Evolutionary conservation across 2,888 invertebrate genomes (phyloP), one percentile per base, ranked within the genome.

Genomic region (Brenthis daphne): DNA sequence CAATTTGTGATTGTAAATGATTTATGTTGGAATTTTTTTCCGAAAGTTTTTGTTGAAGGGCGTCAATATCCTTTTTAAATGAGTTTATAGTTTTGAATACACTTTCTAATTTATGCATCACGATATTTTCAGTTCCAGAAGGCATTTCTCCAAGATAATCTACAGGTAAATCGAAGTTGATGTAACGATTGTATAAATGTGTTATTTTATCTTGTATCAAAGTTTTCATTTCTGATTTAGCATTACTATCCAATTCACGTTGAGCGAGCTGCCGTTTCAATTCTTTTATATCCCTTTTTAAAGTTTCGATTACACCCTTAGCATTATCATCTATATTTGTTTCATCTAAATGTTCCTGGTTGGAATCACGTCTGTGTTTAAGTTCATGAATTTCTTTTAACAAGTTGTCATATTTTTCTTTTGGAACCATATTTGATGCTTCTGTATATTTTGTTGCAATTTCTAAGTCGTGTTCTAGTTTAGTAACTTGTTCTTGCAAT

Each of bases 11-110:
- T 74, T 93, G 87, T 53, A 93, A 80, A 77, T 94, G 93, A 68
- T 88, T 93, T 1, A 89, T 77, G 68, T 94, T 94, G 29, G 93
- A 87, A 47, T 93, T 92, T 77, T 94, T 90, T 76, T 94, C 94
- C 0, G 93, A 89, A n/a, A 95, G 72, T 82, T 93, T 93, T 66
- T 93, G 93, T 77, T 95, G 94, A 60, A 95, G 83, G 4, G 80
- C 76, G 73, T 94, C 94, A n/a, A 94, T 90, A 77, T 94, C 94
- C 78, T 90, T 93, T 83, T 94, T 94, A 70, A 94, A 94, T 16
- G 94, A 94, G 71, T 92, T 87, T 0, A 95, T 79, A 20, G 94
- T 86, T 81, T 94, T 94, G 69, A 95, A 93, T 55, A 85, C 89
- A 73, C 87, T 88, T 83, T 94, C 94, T 64, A 94, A 80, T 85